Conservation (phyloP, 2,113 vertebrate species). For the Lontra canadensis region DNA sequence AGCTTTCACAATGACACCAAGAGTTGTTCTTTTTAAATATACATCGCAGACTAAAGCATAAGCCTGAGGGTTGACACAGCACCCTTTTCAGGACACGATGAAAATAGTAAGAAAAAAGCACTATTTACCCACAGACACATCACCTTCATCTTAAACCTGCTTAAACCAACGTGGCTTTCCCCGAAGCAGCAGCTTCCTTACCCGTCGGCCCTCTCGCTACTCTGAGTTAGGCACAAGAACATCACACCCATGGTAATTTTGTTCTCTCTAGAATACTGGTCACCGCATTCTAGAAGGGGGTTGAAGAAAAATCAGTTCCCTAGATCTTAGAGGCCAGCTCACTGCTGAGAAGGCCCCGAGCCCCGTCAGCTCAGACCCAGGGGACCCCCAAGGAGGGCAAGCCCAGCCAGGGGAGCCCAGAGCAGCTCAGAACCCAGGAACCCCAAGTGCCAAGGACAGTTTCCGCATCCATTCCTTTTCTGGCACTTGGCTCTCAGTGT, state of each 20-base stretch:
- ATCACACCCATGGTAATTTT: neutral
- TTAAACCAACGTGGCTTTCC: neutral
- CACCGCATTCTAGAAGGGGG: neutral
- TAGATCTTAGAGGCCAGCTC: neutral
- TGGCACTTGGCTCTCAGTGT: neutral
- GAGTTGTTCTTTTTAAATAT: neutral
- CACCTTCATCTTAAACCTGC: neutral
- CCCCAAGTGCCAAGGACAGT: neutral
- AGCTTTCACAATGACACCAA: neutral
- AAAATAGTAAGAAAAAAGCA: neutral
- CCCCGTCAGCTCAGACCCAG: neutral
- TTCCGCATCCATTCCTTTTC: neutral
- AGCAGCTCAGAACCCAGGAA: neutral
- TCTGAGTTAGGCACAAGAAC: neutral
- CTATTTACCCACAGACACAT: neutral
- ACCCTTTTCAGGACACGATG: neutral
- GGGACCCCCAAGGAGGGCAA: neutral
- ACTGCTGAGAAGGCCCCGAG: fast-evolving
- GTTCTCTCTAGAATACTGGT: neutral
- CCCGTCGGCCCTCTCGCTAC: neutral
- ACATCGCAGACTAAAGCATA: neutral
- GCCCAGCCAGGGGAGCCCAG: neutral
- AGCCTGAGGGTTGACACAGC: neutral
- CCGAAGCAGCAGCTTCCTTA: neutral
- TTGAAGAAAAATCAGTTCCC: neutral